Evolutionary conservation across 2,888 invertebrate species (phyloP).

Genomic region (Hofmannophila pseudospretella): DNA sequence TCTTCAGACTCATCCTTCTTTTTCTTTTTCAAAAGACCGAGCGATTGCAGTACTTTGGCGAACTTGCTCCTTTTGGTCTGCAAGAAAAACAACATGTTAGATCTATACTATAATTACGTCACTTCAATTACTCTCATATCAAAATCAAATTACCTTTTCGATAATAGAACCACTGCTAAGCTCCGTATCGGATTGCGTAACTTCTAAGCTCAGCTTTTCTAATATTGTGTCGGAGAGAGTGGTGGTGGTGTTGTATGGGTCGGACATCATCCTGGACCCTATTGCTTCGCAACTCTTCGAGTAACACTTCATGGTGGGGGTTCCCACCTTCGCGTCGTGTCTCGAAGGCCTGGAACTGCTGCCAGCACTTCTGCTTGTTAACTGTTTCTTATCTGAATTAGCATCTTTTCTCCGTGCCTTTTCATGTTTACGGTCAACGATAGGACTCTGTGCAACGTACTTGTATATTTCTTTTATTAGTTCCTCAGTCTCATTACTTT

Average conservation of each 20-base stretch:
- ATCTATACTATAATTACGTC: not conserved
- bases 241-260: constrained; percentile 35
- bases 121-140: not conserved
- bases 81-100: constrained; percentile 19
- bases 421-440: constrained; percentile 13
- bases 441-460: constrained; percentile 47
- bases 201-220: constrained; percentile 49
- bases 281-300: constrained; percentile 69
- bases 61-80: constrained; percentile 45
- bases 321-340: constrained; percentile 53
- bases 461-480: constrained; percentile 67
- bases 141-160: constrained; percentile 21
- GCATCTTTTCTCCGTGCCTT: constrained; percentile 7
- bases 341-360: constrained; percentile 36
- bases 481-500: constrained; percentile 48
- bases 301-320: constrained; percentile 44
- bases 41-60: constrained; percentile 38
- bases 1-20: constrained; percentile 50
- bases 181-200: constrained; percentile 39
- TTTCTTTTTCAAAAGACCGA: constrained; percentile 49
- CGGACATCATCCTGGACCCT: constrained; percentile 34
- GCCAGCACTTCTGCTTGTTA: constrained; percentile 47
- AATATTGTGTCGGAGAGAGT: constrained; percentile 57
- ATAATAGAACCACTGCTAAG: constrained; percentile 28
- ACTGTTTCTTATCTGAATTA: constrained; percentile 19